Base-by-base conservation (phyloP, 2,888 invertebrate species). In the Nysson spinosus region DNA sequence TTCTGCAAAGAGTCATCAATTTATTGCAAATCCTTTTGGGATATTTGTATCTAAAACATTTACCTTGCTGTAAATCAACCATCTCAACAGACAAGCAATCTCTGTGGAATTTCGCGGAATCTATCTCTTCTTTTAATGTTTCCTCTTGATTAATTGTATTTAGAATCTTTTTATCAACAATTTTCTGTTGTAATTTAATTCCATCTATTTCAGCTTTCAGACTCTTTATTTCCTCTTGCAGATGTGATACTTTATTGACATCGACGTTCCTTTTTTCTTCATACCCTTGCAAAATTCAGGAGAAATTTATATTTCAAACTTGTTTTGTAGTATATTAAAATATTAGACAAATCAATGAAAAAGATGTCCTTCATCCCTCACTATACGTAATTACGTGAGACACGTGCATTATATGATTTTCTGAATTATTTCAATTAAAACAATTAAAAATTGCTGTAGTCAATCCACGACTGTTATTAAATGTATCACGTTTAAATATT, bases 51-150 rank as follows among this genome's bases (percentile, higher is more conserved):
- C 7, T 14, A 46, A 37, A 30, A 32, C 16, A 67, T 22, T 49
- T 70, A 83, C 85, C 81, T 55, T 78, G 64, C 3, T 77, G 44
- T n/a, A 83, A 66, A 17, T 85, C 84, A 2, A 83, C 70, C 40
- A 82, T 72, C 54, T 84, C 78, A 2, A 83, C 11, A 4, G 69
- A 51, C 7, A 82, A 56, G 2, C 9, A 52, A 26, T 84, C 80
- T 42, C 69, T 79, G 11, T 61, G 51, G 2, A n/a, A 37, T 60
- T 76, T 82, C 1, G 63, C 40, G 2, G 46, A 30, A 2, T 73
- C 40, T 4, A 82, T 65, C 11, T 76, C 69, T 19, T 68, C 56
- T 3, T 47, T 64, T n/a, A 78, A 35, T 24, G 57, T 60, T 5
- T 79, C 75, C 11, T 71, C 52, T 7, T 65, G 52, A 9, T 66